Evolutionary conservation across 2,113 vertebrate genomes (phyloP).

Genomic region (Hippolais icterina): DNA sequence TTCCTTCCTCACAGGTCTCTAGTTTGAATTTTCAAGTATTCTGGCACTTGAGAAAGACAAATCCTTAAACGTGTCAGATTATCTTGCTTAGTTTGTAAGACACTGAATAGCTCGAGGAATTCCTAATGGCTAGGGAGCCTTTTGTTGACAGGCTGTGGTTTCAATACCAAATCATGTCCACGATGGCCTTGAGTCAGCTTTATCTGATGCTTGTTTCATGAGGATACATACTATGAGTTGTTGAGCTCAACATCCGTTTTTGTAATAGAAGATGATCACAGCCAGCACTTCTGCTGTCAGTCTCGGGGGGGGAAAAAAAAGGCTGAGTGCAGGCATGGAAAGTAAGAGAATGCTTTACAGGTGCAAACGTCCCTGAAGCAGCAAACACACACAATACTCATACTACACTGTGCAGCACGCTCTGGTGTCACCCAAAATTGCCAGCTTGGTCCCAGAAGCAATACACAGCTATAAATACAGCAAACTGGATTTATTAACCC

Average conservation of each 20-base stretch:
- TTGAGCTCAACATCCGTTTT: background rate
- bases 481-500: background rate
- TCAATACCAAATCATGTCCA: background rate
- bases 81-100: background rate
- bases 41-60: background rate
- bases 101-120: background rate
- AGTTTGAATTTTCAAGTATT: background rate
- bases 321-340: background rate
- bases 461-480: background rate
- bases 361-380: background rate
- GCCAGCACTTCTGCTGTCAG: background rate
- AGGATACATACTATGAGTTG: background rate
- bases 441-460: background rate
- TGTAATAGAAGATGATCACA: background rate
- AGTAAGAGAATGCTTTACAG: background rate
- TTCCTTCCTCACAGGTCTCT: background rate
- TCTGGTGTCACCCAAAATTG: background rate
- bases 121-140: background rate
- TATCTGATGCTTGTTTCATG: background rate
- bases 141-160: background rate
- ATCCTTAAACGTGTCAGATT: background rate
- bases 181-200: background rate
- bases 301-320: rapidly evolving
- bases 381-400: background rate
- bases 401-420: background rate